Percentiles rank a stretch among this genome's conserved stretches.
Conservation (phyloP, 2,113 vertebrate species). For the Zingel zingel region DNA sequence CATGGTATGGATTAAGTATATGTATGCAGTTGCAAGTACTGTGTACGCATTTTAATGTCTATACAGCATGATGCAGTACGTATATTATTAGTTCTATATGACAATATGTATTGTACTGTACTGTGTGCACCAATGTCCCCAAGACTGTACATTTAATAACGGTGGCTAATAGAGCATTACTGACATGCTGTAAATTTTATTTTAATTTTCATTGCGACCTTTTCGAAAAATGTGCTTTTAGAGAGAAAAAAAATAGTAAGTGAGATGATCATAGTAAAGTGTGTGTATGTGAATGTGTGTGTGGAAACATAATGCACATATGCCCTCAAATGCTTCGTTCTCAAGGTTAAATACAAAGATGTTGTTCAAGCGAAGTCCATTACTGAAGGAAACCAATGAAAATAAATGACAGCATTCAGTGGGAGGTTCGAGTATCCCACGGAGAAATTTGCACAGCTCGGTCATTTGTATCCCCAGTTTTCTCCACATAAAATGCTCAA, state of each 20-base stretch:
- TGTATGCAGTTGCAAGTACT: neutral
- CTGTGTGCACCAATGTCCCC: neutral
- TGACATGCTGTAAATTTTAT: slow-evolving; percentile 29
- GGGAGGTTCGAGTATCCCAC: slow-evolving; percentile 66
- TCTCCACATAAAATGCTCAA: slow-evolving; percentile 64
- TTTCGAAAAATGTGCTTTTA: slow-evolving; percentile 54
- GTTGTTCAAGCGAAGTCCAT: slow-evolving; percentile 73
- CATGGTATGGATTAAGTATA: neutral
- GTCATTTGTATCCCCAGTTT: slow-evolving; percentile 60
- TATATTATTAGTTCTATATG: neutral
- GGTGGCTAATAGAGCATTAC: neutral
- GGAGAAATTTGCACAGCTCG: slow-evolving; percentile 66
- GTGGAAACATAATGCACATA: slow-evolving; percentile 32
- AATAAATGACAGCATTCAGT: slow-evolving; percentile 75
- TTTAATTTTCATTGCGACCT: slow-evolving; percentile 33
- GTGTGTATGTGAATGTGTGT: slow-evolving; percentile 30
- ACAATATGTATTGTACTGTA: too few species aligned
- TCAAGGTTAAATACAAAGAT: slow-evolving; percentile 82
- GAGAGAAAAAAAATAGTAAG: slow-evolving; percentile 30
- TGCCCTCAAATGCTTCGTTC: slow-evolving; percentile 62
- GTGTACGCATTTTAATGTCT: neutral
- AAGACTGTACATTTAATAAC: slow-evolving; percentile 19
- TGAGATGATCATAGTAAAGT: slow-evolving; percentile 51
- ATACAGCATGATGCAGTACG: neutral
- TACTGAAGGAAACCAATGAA: slow-evolving; percentile 72